Evolutionary conservation across 2,888 invertebrate genomes (phyloP), one percentile per base, ranked within the genome.

Genomic region (Sminthurinus aureus): DNA sequence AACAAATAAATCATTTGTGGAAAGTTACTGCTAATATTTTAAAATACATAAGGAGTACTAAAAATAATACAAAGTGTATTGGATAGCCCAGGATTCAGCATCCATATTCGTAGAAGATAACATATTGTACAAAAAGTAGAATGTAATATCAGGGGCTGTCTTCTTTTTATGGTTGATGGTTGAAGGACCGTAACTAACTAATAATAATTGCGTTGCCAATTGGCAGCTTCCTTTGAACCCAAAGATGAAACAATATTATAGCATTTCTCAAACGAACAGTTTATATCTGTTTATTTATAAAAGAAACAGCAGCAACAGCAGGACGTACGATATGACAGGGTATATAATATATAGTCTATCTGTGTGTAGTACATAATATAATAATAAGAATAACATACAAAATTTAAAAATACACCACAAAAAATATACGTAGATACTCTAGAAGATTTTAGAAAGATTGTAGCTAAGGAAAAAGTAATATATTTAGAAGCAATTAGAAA

Each of bases 181-280:
- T 15, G 24, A 20, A 73, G 24, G 15, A 73, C 26, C 73, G 24
- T 24, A 26, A 26, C 73, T 26, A 78, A 78, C 66, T 24, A 24
- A 66, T 78, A 24, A 66, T 78, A 78, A 78, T 78, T 78, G 64
- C 78, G 26, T 64, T 66, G 26, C 26, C 24, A 66, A 78, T 78
- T 78, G 78, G 66, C 66, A 78, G 78, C 13, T 64, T 78, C 66
- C 78, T 64, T 73, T 73, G 24, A 15, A 73, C 24, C 26, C 8
- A 58, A 78, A 78, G 64, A 78, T 78, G 78, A 78, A 78, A 78
- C 78, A 78, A 78, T 78, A 78, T 73, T 73, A 15, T 15, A 73
- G 73, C 73, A 58, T 6, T 15, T 15, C 9, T 13, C 58, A 26
- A 15, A 73, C 38, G 73, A 24, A 73, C 58, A 58, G 58, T 58